Evolutionary conservation across 1,140 invertebrate species (phyloP).

Genomic region (Macrotrachela quadricornifera): DNA sequence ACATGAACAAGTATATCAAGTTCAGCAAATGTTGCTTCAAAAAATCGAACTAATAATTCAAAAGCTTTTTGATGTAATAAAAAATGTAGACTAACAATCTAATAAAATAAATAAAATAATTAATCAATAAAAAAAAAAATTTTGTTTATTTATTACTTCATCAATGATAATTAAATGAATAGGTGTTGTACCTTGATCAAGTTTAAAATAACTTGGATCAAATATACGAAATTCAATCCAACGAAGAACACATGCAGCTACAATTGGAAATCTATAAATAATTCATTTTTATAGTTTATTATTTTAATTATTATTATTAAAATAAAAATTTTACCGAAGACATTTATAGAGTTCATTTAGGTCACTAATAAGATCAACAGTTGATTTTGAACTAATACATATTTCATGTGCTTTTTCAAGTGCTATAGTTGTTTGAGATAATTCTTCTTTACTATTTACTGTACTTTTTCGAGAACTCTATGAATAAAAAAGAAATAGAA

Average conservation of each 20-base stretch:
- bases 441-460: conserved; percentile 39
- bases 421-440: conserved; percentile 68
- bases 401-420: conserved; percentile 80
- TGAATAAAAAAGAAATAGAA: too few species aligned
- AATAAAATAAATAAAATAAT: too few species aligned
- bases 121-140: too few species aligned
- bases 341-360: conserved; percentile 52
- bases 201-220: conserved; percentile 80
- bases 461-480: conserved; percentile 15
- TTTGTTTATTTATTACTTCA: conserved; percentile 35
- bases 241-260: conserved; percentile 67
- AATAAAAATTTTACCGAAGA: conserved; percentile 34
- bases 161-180: conserved; percentile 81
- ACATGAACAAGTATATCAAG: conserved; percentile 84
- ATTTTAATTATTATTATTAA: too few species aligned
- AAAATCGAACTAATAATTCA: conserved; percentile 54
- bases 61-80: conserved; percentile 70
- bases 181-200: conserved; percentile 84
- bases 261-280: conserved; percentile 57
- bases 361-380: conserved; percentile 66
- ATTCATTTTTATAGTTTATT: too few species aligned
- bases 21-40: conserved; percentile 83
- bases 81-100: conserved; percentile 55
- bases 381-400: conserved; percentile 67
- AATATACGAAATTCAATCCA: conserved; percentile 88